These are phyloP conservation scores for Pelochelys cantorii DNA, from an alignment of 2,797 vertebrate genomes.

Conservation along the genomic window DNA sequence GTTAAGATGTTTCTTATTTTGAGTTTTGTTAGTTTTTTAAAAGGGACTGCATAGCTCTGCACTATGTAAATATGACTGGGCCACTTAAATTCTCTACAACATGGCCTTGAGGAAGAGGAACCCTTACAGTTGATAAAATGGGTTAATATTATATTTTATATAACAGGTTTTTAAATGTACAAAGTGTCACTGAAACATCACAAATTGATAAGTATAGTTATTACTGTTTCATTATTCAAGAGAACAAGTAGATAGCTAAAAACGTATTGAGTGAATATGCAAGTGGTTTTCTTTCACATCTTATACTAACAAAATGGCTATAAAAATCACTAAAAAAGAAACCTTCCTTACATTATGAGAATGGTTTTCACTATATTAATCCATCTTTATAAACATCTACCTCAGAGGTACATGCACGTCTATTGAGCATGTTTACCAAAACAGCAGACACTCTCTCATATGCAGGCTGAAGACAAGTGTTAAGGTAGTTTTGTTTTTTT, in stretches of 20 bases:
- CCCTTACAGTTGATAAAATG: no score
- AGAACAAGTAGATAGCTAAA: neutral
- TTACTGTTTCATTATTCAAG: neutral
- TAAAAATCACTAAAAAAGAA: neutral
- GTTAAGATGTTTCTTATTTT: neutral
- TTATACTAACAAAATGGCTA: neutral
- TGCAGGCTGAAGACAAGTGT: neutral
- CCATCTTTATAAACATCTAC: constrained; percentile 17
- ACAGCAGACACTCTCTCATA: constrained; percentile 21
- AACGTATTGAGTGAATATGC: neutral
- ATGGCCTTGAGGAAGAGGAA: neutral
- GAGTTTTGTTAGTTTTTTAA: neutral
- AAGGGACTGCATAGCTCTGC: neutral
- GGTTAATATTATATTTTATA: neutral
- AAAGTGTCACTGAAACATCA: neutral
- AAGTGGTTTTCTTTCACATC: constrained; percentile 12
- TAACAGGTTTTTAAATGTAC: neutral
- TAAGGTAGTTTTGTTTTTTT: constrained; percentile 14
- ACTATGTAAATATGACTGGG: neutral
- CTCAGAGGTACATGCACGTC: constrained; percentile 13
- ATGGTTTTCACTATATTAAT: neutral
- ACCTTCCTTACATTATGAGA: neutral
- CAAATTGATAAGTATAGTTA: neutral
- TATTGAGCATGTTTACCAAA: constrained; percentile 34
- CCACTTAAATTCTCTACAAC: neutral